Evolutionary conservation across 2,113 vertebrate genomes (phyloP), one percentile per base, ranked within the genome.

Genomic region (Origma solitaria): DNA sequence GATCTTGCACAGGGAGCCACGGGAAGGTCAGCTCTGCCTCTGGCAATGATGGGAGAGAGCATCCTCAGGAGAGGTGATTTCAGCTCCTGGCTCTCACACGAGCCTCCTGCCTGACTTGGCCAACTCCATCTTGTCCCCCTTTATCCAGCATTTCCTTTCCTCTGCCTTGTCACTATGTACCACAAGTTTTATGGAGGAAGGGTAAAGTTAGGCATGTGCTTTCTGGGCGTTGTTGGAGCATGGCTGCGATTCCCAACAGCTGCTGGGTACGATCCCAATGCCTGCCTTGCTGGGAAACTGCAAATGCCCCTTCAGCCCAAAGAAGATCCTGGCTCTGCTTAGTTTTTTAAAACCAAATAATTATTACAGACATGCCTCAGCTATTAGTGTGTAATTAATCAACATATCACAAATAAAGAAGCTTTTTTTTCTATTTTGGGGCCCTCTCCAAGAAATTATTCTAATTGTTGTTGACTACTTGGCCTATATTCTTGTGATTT

Each of bases 71-170:
- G 94, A 92, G 84, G 82, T 70, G 82, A 95, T 89, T 94, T 95
- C 95, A 96, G 84, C 85, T 91, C 58, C 94, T 97, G 95, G 93
- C 84, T 80, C 84, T 2, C 7, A 50, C 54, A 31, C 0, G 0
- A 50, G 66, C 81, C 93, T 94, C 73, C 86, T 95, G 91, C 68
- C 90, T 96, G 87, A 96, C 87, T 95, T 97, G 90, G 91, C 77
- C 82, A 65, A 2, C 50, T 69, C 66, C 24, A 8, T 58, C 93
- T 37, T 83, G 58, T 30, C 33, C 47, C 45, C 35, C 77, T 76
- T 88, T 20, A 56, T 77, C 56, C 88, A 77, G 27, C n/a, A 71
- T 37, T 88, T 70, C 35, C 69, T 82, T 21, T 30, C 28, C 77
- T 90, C 23, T 33, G 42, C 60, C 61, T 78, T 73, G 20, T 54